These are phyloP conservation scores for Xestia ashworthii DNA, from an alignment of 2,888 invertebrate genomes.

Conservation along the genomic window DNA sequence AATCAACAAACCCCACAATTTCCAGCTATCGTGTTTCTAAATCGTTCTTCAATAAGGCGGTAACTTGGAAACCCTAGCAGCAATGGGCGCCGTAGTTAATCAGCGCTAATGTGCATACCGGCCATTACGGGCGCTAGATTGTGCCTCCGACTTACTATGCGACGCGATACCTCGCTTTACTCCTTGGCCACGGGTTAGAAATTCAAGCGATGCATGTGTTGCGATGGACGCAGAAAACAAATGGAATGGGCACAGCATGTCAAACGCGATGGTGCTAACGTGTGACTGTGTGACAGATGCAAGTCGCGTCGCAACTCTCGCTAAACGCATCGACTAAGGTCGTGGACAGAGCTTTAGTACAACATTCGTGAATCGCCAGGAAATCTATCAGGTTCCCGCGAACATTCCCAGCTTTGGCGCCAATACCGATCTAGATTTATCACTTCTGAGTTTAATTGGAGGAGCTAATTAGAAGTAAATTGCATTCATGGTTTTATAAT, in stretches of 20 bases:
- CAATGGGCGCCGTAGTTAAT: slow-evolving; percentile 65
- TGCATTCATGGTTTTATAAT: background rate
- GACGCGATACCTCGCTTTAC: slow-evolving; percentile 44
- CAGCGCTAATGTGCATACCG: slow-evolving; percentile 71
- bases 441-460: background rate
- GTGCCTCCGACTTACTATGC: slow-evolving; percentile 55
- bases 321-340: background rate
- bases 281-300: background rate
- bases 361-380: slow-evolving; percentile 16
- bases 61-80: slow-evolving; percentile 50
- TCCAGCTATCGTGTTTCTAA: slow-evolving; percentile 6
- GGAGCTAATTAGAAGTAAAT: background rate
- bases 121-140: slow-evolving; percentile 71
- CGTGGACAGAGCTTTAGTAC: background rate
- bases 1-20: background rate
- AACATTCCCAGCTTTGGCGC: slow-evolving; percentile 1
- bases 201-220: background rate
- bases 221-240: background rate
- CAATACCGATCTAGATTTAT: slow-evolving; percentile 1
- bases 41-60: background rate
- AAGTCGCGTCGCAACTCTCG: background rate
- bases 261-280: background rate
- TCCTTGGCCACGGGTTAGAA: background rate
- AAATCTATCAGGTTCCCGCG: slow-evolving; percentile 32
- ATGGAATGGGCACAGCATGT: background rate